Base-by-base conservation (phyloP, 2,797 vertebrate genomes). In the Poeciliopsis paucimaculata region DNA sequence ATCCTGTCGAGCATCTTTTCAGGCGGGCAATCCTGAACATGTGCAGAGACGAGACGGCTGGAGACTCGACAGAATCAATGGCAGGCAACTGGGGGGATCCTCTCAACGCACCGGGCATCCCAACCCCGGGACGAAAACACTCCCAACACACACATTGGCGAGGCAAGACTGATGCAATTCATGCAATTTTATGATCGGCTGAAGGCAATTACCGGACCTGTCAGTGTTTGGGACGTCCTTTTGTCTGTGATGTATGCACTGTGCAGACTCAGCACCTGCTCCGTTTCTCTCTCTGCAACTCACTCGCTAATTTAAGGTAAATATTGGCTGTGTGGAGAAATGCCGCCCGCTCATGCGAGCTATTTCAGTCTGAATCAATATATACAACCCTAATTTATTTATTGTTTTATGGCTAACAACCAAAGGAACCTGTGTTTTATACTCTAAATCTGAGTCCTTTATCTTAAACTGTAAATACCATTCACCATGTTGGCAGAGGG, bases 141-240 rank as follows among this genome's bases (percentile, higher is more conserved):
- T 62, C 77, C 78, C 45, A 66, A 72, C 49, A 10, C 36, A 2
- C 41, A 53, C 41, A 77, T 86, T 86, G 78, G 74, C 76, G 11
- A 76, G 80, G 87, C 87, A 86, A 91, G 84, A 89, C 79, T 93
- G 93, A 93, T 90, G 91, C 91, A 93, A 92, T 91, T 78, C 47
- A 11, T 87, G 93, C 89, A 90, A 92, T 92, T 94, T 93, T 93
- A 92, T 92, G 91, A 94, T 85, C 87, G 89, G 82, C 86, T 91
- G 91, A 90, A 92, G 89, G 87, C 85, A 94, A 93, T 94, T 94
- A 93, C 86, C 79, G 83, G 74, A 89, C 78, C 89, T 93, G 91
- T 92, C 94, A 93, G 86, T 77, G 84, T 86, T 86, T 80, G 80
- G 68, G 80, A 78, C 34, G 26, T 88, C 78, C 77, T 82, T 34